Base-by-base conservation (phyloP, 2,888 invertebrate genomes). In the Linnaemya tessellans region DNA sequence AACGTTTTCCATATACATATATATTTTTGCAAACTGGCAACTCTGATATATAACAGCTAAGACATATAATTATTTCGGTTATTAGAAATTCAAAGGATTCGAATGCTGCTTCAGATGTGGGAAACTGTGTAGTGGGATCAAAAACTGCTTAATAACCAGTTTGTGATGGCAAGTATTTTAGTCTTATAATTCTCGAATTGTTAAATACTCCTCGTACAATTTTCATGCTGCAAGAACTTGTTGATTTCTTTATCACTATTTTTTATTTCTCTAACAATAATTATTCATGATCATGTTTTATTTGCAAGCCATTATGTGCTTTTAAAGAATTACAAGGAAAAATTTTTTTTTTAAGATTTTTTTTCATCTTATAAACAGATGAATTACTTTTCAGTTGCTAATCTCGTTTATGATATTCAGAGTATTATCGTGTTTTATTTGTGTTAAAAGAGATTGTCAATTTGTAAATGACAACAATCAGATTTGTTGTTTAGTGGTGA, bases 211-310 rank as follows among this genome's bases (percentile, higher is more conserved):
- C 74, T 62, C 62, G 38, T n/a, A 38, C 1, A 15, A 10, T n/a
- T 56, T 56, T 18, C 13, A 25, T 25, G 11, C 54, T 8, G 0
- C 7, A n/a, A 18, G 7, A 71, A n/a, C 25, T 43, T 43, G 18
- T n/a, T 30, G 43, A 11, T 51, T 51, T 30, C 20, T 51, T 35
- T 1, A 25, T 8, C n/a, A n/a, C n/a, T n/a, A n/a, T n/a, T n/a
- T n/a, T n/a, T n/a, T 46, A 49, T 11, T 30, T 73, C 8, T 15
- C 10, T 5, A 60, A 11, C 7, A 22, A 38, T 35, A 49, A 38
- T 74, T 74, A 62, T 11, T 46, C 18, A 22, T 54, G 43, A 74
- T 81, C 62, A 75, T 30, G 58, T 58, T 54, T 58, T 56, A 11
- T 56, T 58, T n/a, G 1, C n/a, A 46, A 49, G 30, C 51, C 38